Conservation (phyloP, 2,888 invertebrate genomes). For the Amphipoea oculea region DNA sequence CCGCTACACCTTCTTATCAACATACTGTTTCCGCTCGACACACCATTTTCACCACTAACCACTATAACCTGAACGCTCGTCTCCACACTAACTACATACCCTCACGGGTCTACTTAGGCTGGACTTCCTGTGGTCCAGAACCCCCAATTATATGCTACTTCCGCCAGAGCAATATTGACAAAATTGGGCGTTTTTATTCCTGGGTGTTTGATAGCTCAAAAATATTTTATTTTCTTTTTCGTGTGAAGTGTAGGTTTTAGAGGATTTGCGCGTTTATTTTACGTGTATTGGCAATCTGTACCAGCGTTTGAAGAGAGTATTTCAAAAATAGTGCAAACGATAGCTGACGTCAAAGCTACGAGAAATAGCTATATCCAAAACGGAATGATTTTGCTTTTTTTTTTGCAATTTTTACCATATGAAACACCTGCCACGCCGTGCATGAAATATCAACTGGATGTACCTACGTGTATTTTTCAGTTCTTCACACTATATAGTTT, state of each 20-base stretch:
- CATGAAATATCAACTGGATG: not conserved
- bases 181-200: conserved; percentile 2
- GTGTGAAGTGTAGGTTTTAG: conserved; percentile 41
- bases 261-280: conserved; percentile 49
- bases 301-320: conserved; percentile 37
- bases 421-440: not conserved
- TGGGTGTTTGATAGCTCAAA: conserved; percentile 16
- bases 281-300: conserved; percentile 54
- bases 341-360: conserved; percentile 30
- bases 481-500: not conserved
- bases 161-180: conserved; percentile 2
- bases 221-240: conserved; percentile 38
- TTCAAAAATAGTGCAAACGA: conserved; percentile 46
- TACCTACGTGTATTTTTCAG: not conserved
- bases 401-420: not conserved
- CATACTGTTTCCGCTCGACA: too few species aligned
- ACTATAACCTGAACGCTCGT: too few species aligned
- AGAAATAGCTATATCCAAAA: conserved; percentile 8
- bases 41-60: too few species aligned
- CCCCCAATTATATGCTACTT: too few species aligned
- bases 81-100: too few species aligned
- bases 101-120: too few species aligned
- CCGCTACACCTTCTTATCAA: too few species aligned
- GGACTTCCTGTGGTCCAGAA: too few species aligned
- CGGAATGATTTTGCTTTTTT: conserved; percentile 13